A percentile compares a stretch with the other conserved stretches of the same genome.
These are phyloP conservation scores for Mungos mungo DNA, from an alignment of 2,113 vertebrate species.

Conservation along the genomic window DNA sequence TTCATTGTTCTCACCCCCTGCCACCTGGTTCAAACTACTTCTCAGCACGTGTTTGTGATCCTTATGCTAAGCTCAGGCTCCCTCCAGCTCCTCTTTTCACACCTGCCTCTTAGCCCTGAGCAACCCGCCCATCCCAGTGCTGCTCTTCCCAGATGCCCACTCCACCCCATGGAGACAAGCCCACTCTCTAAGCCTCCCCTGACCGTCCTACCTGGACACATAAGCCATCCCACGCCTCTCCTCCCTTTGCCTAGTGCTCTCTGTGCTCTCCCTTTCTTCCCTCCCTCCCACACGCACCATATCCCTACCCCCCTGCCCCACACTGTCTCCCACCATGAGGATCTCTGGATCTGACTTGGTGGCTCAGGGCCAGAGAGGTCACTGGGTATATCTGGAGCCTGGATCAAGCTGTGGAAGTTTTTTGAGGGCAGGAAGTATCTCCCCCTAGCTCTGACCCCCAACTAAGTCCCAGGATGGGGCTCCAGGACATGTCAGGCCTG, in stretches of 20 bases:
- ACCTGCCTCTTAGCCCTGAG: background rate
- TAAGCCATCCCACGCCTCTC: background rate
- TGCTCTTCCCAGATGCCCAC: background rate
- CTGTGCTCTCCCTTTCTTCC: background rate
- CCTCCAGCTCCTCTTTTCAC: background rate
- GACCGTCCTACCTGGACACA: background rate
- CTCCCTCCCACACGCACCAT: background rate
- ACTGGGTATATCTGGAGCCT: background rate
- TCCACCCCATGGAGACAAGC: background rate
- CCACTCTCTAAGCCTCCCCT: background rate
- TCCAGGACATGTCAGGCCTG: background rate
- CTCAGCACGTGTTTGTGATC: background rate
- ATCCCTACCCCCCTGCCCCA: background rate
- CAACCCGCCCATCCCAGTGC: background rate
- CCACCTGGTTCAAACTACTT: background rate
- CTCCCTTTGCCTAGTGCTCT: background rate
- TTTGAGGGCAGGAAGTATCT: background rate
- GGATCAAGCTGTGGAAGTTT: background rate
- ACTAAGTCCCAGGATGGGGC: background rate
- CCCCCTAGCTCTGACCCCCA: background rate
- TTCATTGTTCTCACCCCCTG: background rate
- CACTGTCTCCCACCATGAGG: background rate
- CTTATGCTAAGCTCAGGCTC: background rate
- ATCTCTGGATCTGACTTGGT: background rate
- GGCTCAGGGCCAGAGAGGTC: background rate